Evolutionary conservation across 1,140 invertebrate genomes (phyloP).

Genomic region (Drosophila kurseongensis): DNA sequence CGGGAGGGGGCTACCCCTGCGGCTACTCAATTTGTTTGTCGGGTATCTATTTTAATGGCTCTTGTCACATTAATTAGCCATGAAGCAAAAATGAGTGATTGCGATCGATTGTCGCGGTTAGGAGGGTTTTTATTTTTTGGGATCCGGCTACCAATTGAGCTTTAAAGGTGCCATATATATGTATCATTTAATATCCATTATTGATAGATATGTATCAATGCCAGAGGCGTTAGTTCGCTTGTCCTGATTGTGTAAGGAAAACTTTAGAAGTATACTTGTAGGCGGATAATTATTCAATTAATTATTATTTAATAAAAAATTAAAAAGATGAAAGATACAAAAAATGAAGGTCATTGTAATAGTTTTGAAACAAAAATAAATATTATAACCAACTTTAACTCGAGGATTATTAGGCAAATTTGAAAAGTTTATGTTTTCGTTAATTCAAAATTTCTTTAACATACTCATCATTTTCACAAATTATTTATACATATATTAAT

Average conservation of each 20-base stretch:
- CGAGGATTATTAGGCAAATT: too few relatives aligned
- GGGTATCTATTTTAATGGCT: conserved; percentile 66
- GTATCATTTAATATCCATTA: not conserved
- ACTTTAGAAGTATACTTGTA: conserved; percentile 8
- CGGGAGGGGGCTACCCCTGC: not conserved
- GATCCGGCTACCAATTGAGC: not conserved
- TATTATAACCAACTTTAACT: too few relatives aligned
- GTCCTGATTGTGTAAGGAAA: too few relatives aligned
- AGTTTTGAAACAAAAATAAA: too few relatives aligned
- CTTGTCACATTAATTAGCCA: conserved; percentile 55
- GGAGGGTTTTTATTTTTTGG: not conserved
- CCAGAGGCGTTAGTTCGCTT: not conserved
- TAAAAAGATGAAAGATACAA: too few relatives aligned
- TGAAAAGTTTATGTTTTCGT: too few relatives aligned
- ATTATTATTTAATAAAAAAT: too few relatives aligned
- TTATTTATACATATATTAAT: too few relatives aligned
- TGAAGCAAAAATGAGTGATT: conserved; percentile 64
- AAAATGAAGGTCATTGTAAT: too few relatives aligned
- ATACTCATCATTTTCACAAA: too few relatives aligned
- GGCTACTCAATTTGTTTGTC: conserved; percentile 39
- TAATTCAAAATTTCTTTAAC: too few relatives aligned
- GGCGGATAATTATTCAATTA: not conserved
- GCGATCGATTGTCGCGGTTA: conserved; percentile 16
- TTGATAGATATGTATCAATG: not conserved
- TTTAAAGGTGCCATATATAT: not conserved